Evolutionary conservation across 2,797 vertebrate species (phyloP), one percentile per base, ranked within the genome.

Genomic region (Numenius phaeopus): DNA sequence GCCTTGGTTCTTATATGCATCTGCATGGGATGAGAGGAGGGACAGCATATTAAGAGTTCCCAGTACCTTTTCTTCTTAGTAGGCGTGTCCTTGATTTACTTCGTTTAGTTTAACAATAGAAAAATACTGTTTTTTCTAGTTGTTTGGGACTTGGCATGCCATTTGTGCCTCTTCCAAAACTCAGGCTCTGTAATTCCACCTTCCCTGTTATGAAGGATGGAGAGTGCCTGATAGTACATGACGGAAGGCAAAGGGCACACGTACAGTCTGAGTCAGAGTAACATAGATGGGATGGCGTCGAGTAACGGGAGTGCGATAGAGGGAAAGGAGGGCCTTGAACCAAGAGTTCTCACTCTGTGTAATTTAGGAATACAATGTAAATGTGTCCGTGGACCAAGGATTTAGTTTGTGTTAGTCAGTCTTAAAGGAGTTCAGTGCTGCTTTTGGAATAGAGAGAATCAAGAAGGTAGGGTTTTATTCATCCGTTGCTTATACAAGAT

Each of bases 341-440:
- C 24, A 7, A 17, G 73, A 72, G 47, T 39, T 59, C 13, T 37
- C 3, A 0, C n/a, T 76, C 17, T 23, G 7, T 10, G 30, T 54
- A 13, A n/a, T 2, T 21, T 5, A 23, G 30, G 34, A 69, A 16
- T 26, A 12, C 11, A 4, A 6, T 17, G 39, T 29, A 42, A 20
- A 30, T 2, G 30, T 22, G 16, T 12, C 29, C 2, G 0, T 5
- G 42, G 24, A 6, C 14, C 18, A 26, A 34, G 42, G 42, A 11
- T 6, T 24, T 12, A 34, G 57, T 44, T 39, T 19, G 21, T 27
- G 32, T 37, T 50, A 34, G 57, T 40, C 20, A 10, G 37, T 1
- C 3, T 50, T 54, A 34, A 8, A 65, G 49, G 77, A 83, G 27
- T 14, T 58, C 13, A 5, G 54, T 52, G 57, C 79, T 89, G 64